These are phyloP conservation scores for Tigriopus californicus DNA, from an alignment of 2,888 invertebrate species.

Conservation along the genomic window DNA sequence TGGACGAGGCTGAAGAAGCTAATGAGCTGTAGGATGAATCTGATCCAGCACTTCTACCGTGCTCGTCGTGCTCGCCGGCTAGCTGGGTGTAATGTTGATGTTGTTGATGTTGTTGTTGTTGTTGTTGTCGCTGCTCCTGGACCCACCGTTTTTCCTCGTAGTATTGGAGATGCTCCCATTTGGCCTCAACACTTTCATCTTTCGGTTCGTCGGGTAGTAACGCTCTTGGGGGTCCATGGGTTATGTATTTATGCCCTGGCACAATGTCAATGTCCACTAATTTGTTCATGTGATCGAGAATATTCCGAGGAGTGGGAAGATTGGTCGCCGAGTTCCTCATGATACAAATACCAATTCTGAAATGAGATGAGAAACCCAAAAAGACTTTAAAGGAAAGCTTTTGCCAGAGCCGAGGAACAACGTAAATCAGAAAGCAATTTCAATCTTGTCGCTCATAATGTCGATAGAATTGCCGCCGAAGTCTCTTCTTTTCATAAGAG, in stretches of 20 bases:
- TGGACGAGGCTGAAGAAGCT: neutral
- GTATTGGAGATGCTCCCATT: constrained; percentile 3
- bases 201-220: neutral
- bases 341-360: neutral
- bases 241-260: neutral
- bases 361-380: too few species aligned
- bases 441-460: too few species aligned
- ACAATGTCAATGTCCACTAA: neutral
- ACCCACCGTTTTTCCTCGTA: neutral
- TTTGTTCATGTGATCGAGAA: neutral
- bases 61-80: too few species aligned
- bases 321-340: neutral
- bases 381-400: too few species aligned
- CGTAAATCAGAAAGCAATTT: too few species aligned
- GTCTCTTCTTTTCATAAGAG: too few species aligned
- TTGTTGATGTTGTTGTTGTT: too few species aligned
- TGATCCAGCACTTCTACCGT: too few species aligned
- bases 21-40: neutral
- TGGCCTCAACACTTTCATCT: neutral
- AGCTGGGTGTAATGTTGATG: too few species aligned
- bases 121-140: too few species aligned
- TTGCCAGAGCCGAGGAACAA: too few species aligned
- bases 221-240: neutral
- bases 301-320: neutral
- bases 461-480: too few species aligned